Conservation (phyloP, 2,113 vertebrate species). For the Dryoscopus gambensis region DNA sequence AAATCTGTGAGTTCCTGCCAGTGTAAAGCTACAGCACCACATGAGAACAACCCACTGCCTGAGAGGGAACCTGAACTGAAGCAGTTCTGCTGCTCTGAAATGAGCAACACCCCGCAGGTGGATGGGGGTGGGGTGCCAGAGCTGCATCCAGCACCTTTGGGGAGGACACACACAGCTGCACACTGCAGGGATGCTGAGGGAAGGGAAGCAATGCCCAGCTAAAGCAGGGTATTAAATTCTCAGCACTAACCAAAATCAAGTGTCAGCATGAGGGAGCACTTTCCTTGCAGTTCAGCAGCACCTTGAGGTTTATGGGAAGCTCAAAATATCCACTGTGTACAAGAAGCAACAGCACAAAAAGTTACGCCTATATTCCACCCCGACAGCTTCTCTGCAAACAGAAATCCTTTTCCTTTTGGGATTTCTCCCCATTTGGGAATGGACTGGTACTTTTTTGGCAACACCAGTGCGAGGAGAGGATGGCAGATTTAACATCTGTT, state of each 20-base stretch:
- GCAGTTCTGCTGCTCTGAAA: not conserved
- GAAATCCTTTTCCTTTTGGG: not conserved
- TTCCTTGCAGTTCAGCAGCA: not conserved
- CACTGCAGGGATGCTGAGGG: not conserved
- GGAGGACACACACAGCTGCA: not conserved
- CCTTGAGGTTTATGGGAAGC: not conserved
- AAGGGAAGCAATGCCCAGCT: not conserved
- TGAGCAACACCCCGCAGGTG: not conserved
- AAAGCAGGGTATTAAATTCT: not conserved
- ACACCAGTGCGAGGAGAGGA: not conserved
- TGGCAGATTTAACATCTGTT: not conserved
- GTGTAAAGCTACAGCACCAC: not conserved
- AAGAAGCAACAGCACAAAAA: not conserved
- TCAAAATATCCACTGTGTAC: not conserved
- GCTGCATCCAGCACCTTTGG: accelerated
- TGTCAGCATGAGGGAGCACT: not conserved
- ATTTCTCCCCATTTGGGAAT: not conserved
- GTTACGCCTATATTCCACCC: accelerated
- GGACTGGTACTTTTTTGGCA: not conserved
- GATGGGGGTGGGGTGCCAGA: accelerated
- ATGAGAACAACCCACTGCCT: not conserved
- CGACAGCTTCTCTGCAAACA: not conserved
- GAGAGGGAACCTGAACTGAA: not conserved
- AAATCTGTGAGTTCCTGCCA: not conserved
- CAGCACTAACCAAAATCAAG: not conserved